Base-by-base conservation (phyloP, 1,140 invertebrate species). In the Ditylenchus dipsaci region DNA sequence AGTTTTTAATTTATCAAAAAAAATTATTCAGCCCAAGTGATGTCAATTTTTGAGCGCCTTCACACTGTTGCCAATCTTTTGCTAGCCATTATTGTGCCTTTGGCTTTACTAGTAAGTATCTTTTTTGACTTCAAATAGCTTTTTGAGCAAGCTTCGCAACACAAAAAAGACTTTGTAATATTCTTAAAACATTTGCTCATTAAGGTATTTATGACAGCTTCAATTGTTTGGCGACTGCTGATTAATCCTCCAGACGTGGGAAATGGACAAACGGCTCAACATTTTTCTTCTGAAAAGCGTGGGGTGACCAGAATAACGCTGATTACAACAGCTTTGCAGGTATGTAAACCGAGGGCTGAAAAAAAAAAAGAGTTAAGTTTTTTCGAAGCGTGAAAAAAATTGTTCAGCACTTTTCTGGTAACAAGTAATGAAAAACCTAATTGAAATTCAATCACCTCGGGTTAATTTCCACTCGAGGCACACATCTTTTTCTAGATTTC, bases 291-390 rank as follows among this genome's bases (percentile, higher is more conserved):
- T 19, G 78, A 79, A 67, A 79, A 79, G 58, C 72, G 79, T 1
- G 74, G 71, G 49, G 78, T 79, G 0, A 81, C 79, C 3, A 62
- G 76, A 29, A 79, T 79, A 23, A 81, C 78, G 11, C 56, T 79
- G 19, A 79, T 79, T 60, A 79, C 78, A 8, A 80, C 77, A 8
- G 43, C 74, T 13, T 60, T 78, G 27, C 76, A 76, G 27, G 72
- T 68, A 53, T 17, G 1, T 53, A 3, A 21, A 17, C 49, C n/a
- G n/a, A n/a, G n/a, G n/a, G n/a, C n/a, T n/a, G n/a, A n/a, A n/a
- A n/a, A n/a, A n/a, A n/a, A n/a, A n/a, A n/a, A n/a, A n/a, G n/a
- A n/a, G n/a, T n/a, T n/a, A n/a, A n/a, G 66, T 49, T 21, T 19
- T 62, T 67, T 33, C n/a, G 17, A 15, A 21, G 27, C 19, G 23